Evolutionary conservation across 2,888 invertebrate species (phyloP).

Genomic region (Macrosoma leucophasiata): DNA sequence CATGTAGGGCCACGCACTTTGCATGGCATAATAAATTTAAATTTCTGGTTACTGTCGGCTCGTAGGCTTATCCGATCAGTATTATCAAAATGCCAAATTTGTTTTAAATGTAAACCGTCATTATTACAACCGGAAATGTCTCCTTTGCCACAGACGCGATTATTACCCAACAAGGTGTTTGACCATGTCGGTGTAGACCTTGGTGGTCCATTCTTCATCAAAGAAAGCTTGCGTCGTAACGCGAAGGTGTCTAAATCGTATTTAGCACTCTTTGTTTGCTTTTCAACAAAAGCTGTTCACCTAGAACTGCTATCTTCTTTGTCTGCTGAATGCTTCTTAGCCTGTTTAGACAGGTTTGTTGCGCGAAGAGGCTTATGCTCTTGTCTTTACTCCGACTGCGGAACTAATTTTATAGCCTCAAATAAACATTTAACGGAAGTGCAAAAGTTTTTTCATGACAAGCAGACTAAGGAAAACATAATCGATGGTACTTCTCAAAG

Average conservation of each 20-base stretch:
- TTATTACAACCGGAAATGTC: conserved; percentile 5
- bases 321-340: conserved; percentile 7
- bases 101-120: conserved; percentile 2
- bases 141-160: conserved; percentile 1
- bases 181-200: conserved; percentile 7
- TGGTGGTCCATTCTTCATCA: conserved; percentile 9
- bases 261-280: conserved; percentile 7
- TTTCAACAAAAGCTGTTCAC: conserved; percentile 12
- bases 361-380: conserved; percentile 5
- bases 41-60: conserved; percentile 6
- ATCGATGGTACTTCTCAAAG: neutral
- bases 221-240: conserved; percentile 9
- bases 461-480: neutral
- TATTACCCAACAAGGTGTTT: conserved; percentile 5
- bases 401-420: conserved; percentile 6
- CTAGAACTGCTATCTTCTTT: conserved; percentile 2
- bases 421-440: conserved; percentile 1
- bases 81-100: conserved; percentile 2
- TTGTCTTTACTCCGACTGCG: conserved; percentile 8
- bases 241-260: conserved; percentile 5
- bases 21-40: conserved; percentile 2
- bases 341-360: conserved; percentile 6
- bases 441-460: neutral
- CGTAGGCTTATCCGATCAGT: conserved; percentile 5
- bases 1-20: conserved; percentile 4